A percentile compares a stretch with the other conserved stretches of the same genome.
These are phyloP conservation scores for Leptopilina myrica DNA, from an alignment of 2,888 invertebrate genomes.

Conservation along the genomic window DNA sequence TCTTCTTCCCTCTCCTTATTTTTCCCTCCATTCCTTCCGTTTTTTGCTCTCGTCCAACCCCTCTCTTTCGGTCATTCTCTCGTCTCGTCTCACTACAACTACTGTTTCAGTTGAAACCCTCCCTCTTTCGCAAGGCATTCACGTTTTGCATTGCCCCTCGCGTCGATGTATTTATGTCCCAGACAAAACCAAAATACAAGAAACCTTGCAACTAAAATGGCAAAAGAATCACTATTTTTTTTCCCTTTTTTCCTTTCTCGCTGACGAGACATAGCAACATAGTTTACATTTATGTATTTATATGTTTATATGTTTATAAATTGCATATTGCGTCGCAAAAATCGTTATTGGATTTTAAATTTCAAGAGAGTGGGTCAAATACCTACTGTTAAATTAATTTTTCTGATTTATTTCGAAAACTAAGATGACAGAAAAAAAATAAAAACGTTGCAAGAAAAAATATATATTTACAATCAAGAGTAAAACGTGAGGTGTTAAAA, in stretches of 20 bases:
- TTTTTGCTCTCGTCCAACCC: conserved; percentile 13
- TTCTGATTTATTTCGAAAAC: too few species aligned
- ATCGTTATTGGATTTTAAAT: too few species aligned
- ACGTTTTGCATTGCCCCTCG: conserved; percentile 34
- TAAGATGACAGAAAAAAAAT: too few species aligned
- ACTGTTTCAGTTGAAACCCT: background rate
- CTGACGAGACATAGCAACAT: conserved; percentile 46
- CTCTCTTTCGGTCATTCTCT: conserved; percentile 43
- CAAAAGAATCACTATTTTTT: conserved; percentile 40
- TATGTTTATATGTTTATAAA: background rate
- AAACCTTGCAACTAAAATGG: conserved; percentile 43
- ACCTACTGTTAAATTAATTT: too few species aligned
- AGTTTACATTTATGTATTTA: conserved; percentile 14
- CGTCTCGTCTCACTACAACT: conserved; percentile 14
- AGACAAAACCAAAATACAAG: conserved; percentile 46
- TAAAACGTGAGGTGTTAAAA: too few species aligned
- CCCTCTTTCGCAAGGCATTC: conserved; percentile 38
- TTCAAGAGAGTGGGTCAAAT: too few species aligned
- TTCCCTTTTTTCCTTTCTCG: conserved; percentile 39
- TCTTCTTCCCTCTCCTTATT: conserved; percentile 44
- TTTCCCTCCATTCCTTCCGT: conserved; percentile 47
- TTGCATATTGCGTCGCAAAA: background rate
- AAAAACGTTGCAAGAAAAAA: too few species aligned
- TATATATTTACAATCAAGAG: too few species aligned
- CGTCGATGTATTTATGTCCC: conserved; percentile 42